These are phyloP conservation scores for Dromius quadrimaculatus DNA, from an alignment of 2,888 invertebrate species.

Conservation along the genomic window DNA sequence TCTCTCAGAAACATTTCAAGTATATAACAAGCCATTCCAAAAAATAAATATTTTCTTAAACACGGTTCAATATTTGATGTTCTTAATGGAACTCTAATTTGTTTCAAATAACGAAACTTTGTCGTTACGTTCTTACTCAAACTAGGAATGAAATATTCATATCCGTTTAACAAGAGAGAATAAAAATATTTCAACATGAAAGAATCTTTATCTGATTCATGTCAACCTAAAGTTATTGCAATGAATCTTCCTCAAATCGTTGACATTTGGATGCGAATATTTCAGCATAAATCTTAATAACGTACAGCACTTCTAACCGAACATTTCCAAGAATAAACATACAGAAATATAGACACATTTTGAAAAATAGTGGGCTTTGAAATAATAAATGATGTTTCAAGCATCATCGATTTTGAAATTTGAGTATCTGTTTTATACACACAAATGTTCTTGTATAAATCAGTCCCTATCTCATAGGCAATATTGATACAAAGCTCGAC, in stretches of 20 bases:
- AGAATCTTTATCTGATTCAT: background rate
- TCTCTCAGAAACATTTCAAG: too few species aligned
- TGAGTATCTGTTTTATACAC: too few species aligned
- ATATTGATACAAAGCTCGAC: too few species aligned
- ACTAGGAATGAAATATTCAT: background rate
- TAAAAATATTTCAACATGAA: background rate
- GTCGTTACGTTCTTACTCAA: background rate
- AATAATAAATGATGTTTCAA: too few species aligned
- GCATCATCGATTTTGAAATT: too few species aligned
- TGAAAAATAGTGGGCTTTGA: too few species aligned
- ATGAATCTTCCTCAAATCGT: constrained; percentile 18
- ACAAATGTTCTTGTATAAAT: too few species aligned
- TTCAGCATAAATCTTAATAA: constrained; percentile 25
- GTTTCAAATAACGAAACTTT: constrained; percentile 6
- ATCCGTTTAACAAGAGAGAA: background rate
- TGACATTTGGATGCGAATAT: constrained; percentile 17
- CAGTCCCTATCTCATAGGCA: too few species aligned
- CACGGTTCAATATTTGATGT: constrained; percentile 14
- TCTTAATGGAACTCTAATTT: constrained; percentile 15
- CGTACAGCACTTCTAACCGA: too few species aligned
- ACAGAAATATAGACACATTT: too few species aligned
- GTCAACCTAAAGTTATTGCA: background rate
- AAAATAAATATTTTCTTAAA: constrained; percentile 18
- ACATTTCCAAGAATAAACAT: too few species aligned
- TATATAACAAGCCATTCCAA: constrained; percentile 6